Evolutionary conservation across 2,888 invertebrate species (phyloP).

Genomic region (Xylocampa areola): DNA sequence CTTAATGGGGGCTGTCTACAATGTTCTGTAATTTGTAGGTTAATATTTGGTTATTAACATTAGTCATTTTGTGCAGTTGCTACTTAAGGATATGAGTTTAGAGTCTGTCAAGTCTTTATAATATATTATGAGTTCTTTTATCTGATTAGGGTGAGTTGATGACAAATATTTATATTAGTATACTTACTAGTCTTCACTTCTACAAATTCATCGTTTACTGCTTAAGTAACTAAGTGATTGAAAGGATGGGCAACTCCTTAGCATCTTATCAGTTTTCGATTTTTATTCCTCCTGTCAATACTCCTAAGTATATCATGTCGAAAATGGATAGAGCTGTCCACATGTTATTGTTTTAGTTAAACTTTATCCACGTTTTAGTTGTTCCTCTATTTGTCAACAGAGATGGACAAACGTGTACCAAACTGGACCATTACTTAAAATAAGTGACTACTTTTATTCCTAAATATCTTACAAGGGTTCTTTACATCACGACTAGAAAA

Average conservation of each 20-base stretch:
- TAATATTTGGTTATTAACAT: slow-evolving; percentile 60
- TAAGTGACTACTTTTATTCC: neutral
- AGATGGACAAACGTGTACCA: neutral
- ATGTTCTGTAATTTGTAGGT: slow-evolving; percentile 66
- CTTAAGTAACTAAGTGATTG: no score
- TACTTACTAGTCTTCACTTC: no score
- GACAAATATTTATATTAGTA: no score
- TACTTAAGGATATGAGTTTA: slow-evolving; percentile 39
- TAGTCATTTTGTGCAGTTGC: slow-evolving; percentile 43
- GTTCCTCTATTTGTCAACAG: neutral
- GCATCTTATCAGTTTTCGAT: no score
- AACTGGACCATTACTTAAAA: neutral
- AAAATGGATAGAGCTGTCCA: no score
- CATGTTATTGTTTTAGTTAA: no score
- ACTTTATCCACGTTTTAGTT: neutral
- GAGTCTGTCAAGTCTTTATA: slow-evolving; percentile 19
- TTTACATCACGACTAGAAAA: slow-evolving; percentile 67
- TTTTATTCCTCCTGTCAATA: no score
- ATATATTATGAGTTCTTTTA: slow-evolving; percentile 4
- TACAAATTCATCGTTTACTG: no score
- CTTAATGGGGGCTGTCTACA: slow-evolving; percentile 57
- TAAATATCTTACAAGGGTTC: slow-evolving; percentile 10
- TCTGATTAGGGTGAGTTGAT: no score
- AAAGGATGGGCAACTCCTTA: no score
- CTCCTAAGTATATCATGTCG: no score